These are phyloP conservation scores for Theristicus caerulescens DNA, from an alignment of 2,113 vertebrate species.

Conservation along the genomic window DNA sequence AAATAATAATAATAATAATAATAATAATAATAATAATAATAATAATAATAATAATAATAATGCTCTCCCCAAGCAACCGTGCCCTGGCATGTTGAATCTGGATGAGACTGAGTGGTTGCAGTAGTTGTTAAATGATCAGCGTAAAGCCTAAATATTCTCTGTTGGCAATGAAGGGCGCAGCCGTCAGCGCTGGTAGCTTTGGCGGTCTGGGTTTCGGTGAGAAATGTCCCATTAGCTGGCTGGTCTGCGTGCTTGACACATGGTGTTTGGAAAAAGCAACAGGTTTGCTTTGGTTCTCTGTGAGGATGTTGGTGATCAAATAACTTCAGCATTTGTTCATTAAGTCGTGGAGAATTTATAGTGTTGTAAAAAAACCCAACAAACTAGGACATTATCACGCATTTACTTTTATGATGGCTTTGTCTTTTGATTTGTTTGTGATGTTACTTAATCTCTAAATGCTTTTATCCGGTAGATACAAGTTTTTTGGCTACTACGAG, in stretches of 20 bases:
- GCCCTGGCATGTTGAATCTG: neutral
- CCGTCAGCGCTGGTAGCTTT: neutral
- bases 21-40: neutral
- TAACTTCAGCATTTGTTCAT: neutral
- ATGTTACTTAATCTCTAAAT: neutral
- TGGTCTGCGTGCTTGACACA: fast-evolving
- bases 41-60: neutral
- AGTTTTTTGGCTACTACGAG: neutral
- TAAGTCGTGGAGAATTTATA: neutral
- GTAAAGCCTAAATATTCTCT: neutral
- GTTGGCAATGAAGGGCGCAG: neutral
- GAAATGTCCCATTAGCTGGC: neutral
- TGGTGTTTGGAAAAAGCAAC: neutral
- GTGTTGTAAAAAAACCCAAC: neutral
- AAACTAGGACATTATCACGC: fast-evolving
- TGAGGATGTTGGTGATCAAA: fast-evolving
- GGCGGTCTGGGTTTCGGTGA: fast-evolving
- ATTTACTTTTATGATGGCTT: neutral
- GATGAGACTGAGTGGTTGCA: neutral
- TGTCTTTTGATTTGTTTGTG: neutral
- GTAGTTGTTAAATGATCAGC: neutral
- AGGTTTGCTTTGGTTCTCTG: neutral
- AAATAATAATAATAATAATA: neutral
- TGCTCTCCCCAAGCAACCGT: fast-evolving
- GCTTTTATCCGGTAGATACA: neutral